phyloP scores from a whole-genome alignment of 2,888 invertebrate species.

The Drosophila heteroneura region DNA sequence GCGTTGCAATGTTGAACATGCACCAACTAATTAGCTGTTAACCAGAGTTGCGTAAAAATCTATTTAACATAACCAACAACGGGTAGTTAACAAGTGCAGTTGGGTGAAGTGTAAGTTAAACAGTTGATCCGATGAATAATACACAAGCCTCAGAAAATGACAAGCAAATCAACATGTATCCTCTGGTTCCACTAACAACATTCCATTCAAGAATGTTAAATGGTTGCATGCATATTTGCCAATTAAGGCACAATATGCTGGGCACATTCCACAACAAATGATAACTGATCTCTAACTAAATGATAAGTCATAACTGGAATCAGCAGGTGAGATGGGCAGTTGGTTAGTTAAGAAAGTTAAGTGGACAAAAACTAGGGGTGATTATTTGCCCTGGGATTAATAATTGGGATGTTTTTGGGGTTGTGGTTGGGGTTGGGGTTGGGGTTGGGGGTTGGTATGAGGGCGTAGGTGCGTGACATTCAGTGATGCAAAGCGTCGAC shows the following conservation, averaged over 20 bases:
- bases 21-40: background rate
- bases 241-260: background rate
- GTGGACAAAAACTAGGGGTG: no score
- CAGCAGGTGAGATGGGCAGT: no score
- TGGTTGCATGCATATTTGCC: background rate
- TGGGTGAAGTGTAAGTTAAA: background rate
- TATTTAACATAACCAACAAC: background rate
- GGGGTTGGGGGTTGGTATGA: background rate
- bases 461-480: background rate
- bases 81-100: background rate
- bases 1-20: background rate
- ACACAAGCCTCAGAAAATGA: background rate
- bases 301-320: background rate
- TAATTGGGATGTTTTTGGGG: background rate
- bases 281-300: background rate
- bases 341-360: no score
- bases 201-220: background rate
- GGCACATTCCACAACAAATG: background rate
- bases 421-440: background rate
- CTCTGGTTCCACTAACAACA: background rate
- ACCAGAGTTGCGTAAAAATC: background rate
- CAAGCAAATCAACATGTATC: background rate
- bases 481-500: conserved; percentile 2
- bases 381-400: background rate
- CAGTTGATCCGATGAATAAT: background rate